phyloP scores from a whole-genome alignment of 2,888 invertebrate genomes.

The Dioctria rufipes region DNA sequence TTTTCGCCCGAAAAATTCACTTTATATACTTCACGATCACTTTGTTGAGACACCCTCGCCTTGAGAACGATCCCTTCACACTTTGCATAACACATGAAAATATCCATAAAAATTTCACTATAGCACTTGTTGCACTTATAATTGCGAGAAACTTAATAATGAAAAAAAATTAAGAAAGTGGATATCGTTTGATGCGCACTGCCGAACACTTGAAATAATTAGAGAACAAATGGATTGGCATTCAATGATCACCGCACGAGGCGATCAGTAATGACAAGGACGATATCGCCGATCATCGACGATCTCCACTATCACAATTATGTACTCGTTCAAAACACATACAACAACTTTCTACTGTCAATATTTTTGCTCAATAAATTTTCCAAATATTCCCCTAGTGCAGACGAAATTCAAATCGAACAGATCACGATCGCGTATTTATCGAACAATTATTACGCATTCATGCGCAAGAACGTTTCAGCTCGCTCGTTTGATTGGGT shows the following conservation, averaged over 20 bases:
- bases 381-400: neutral
- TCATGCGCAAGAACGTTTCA: neutral
- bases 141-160: constrained; percentile 15
- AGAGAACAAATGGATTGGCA: constrained; percentile 16
- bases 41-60: neutral
- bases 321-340: neutral
- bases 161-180: constrained; percentile 15
- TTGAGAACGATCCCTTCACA: neutral
- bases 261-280: constrained; percentile 35
- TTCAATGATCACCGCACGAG: constrained; percentile 15
- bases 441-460: neutral
- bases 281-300: constrained; percentile 6
- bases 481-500: neutral
- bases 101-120: constrained; percentile 4
- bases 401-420: neutral
- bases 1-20: neutral
- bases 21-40: neutral
- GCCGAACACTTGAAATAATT: constrained; percentile 25
- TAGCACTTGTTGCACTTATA: neutral
- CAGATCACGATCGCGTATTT: neutral
- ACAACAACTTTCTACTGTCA: neutral
- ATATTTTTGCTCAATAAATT: neutral
- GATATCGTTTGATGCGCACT: constrained; percentile 26
- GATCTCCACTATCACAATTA: too few relatives aligned
- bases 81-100: neutral